Evolutionary conservation across 2,888 invertebrate genomes (phyloP).

Genomic region (Crocallis elinguaria): DNA sequence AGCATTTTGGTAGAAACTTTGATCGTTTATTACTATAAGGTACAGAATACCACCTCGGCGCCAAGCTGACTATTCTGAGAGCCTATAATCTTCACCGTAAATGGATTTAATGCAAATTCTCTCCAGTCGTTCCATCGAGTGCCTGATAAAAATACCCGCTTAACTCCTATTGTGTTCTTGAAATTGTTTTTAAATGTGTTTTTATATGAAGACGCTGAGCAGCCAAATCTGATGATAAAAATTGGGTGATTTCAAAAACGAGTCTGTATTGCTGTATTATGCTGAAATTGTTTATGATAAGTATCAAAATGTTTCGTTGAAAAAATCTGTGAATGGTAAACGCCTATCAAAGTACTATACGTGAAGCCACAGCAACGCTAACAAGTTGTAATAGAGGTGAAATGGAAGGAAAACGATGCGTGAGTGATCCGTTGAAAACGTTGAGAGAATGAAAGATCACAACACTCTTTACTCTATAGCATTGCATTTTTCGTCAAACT

Average conservation of each 20-base stretch:
- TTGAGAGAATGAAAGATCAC: too few relatives aligned
- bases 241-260: constrained; percentile 32
- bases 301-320: not conserved
- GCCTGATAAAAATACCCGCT: constrained; percentile 66
- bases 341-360: too few relatives aligned
- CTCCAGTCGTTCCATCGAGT: constrained; percentile 61
- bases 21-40: not conserved
- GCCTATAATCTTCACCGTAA: constrained; percentile 73
- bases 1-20: not conserved
- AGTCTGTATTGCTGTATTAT: constrained; percentile 28
- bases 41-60: constrained; percentile 48
- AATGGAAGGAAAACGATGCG: too few relatives aligned
- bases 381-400: too few relatives aligned
- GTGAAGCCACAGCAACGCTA: too few relatives aligned
- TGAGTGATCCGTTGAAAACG: too few relatives aligned
- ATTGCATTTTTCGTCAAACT: too few relatives aligned
- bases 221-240: constrained; percentile 32
- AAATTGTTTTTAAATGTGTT: constrained; percentile 60
- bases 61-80: constrained; percentile 66
- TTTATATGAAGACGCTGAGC: constrained; percentile 39
- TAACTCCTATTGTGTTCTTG: constrained; percentile 59
- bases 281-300: constrained; percentile 20
- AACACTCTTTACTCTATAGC: too few relatives aligned
- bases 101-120: constrained; percentile 78
- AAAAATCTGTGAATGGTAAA: too few relatives aligned